Evolutionary conservation across 2,113 vertebrate species (phyloP).

Genomic region (Castor canadensis): DNA sequence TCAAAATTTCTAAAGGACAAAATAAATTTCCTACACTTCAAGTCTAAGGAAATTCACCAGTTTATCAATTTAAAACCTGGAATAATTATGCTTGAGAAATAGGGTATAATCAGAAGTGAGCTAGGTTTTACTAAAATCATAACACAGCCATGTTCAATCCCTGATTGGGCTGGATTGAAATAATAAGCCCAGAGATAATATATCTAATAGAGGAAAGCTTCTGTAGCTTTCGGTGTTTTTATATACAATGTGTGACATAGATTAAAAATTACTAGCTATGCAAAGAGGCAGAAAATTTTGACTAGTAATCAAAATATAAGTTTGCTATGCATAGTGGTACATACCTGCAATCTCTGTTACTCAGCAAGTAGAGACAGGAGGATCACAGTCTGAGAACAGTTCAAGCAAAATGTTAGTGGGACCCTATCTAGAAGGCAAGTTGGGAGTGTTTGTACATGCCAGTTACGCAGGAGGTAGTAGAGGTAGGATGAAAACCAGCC

Average conservation of each 20-base stretch:
- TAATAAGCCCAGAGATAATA: not conserved
- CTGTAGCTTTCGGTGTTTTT: not conserved
- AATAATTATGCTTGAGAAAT: not conserved
- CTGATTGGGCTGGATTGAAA: not conserved
- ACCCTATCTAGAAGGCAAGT: too few relatives aligned
- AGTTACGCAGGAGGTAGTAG: too few relatives aligned
- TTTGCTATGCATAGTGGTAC: too few relatives aligned
- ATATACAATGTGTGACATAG: not conserved
- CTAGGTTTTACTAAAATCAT: not conserved
- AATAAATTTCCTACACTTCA: not conserved
- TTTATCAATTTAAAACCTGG: not conserved
- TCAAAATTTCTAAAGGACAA: not conserved
- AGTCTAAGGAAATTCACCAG: not conserved
- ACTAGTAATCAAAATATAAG: not conserved
- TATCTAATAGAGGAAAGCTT: not conserved
- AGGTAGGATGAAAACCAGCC: too few relatives aligned
- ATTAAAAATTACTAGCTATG: not conserved
- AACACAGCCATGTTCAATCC: not conserved
- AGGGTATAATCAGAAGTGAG: not conserved
- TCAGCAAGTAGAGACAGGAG: too few relatives aligned
- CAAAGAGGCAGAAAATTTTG: not conserved
- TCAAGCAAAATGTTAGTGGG: too few relatives aligned
- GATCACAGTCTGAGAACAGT: too few relatives aligned
- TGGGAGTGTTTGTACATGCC: too few relatives aligned
- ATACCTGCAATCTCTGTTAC: too few relatives aligned